These are phyloP conservation scores for Sinelater perroti DNA, from an alignment of 2,888 invertebrate genomes.

Conservation along the genomic window DNA sequence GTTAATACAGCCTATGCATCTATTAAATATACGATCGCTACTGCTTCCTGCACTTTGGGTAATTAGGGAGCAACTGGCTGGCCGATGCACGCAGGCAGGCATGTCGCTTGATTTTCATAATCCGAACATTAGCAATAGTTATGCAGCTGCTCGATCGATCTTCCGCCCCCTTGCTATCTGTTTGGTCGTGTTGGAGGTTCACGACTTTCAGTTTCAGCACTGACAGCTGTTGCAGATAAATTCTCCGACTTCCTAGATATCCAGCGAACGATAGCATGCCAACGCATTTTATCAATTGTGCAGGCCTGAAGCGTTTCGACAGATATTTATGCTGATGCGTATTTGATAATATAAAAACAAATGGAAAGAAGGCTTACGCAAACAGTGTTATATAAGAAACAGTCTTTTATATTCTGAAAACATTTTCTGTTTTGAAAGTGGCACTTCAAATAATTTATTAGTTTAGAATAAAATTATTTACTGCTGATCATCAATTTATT, in stretches of 20 bases:
- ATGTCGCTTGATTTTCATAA: conserved; percentile 2
- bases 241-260: neutral
- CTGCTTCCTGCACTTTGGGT: conserved; percentile 1
- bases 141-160: conserved; percentile 1
- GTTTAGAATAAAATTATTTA: no score
- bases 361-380: no score
- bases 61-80: neutral
- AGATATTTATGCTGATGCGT: no score
- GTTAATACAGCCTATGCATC: neutral
- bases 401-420: no score
- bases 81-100: neutral
- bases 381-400: no score
- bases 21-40: neutral
- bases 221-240: conserved; percentile 2
- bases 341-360: no score
- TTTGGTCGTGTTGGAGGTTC: neutral
- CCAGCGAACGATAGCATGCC: neutral
- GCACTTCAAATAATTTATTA: no score
- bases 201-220: conserved; percentile 11
- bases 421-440: no score
- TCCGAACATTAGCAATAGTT: conserved; percentile 2
- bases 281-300: no score
- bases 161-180: neutral
- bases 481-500: no score
- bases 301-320: no score